These are phyloP conservation scores for Alaudala cheleensis DNA, from an alignment of 2,113 vertebrate genomes.

Conservation along the genomic window DNA sequence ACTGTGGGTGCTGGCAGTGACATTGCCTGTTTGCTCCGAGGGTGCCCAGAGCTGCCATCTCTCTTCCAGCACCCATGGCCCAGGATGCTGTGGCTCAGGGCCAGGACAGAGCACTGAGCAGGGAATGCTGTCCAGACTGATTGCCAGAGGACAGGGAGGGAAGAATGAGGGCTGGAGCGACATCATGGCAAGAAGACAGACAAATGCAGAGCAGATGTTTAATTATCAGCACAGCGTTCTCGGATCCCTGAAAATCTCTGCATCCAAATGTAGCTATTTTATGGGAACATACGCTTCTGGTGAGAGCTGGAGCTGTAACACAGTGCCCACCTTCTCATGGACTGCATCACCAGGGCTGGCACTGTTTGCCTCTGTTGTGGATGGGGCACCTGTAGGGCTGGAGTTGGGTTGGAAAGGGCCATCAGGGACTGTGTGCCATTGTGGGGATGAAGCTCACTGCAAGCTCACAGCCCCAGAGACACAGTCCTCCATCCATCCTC, in stretches of 20 bases:
- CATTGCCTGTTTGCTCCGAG: not conserved
- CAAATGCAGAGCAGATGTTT: constrained; percentile 66
- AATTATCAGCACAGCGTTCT: constrained; percentile 37
- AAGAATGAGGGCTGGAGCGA: not conserved
- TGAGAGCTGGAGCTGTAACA: not conserved
- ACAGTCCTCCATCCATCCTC: not conserved
- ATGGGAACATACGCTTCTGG: not conserved
- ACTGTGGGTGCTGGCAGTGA: not conserved
- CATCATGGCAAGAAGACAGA: not conserved
- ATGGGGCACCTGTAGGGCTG: not conserved
- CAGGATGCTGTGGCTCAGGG: not conserved
- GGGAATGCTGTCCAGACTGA: not conserved
- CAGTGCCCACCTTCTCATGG: not conserved
- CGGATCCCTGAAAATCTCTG: constrained; percentile 16
- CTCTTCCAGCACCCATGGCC: not conserved
- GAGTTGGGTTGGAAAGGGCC: not conserved
- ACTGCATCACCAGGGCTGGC: fast-evolving
- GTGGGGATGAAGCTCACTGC: not conserved
- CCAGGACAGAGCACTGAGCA: not conserved
- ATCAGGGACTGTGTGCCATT: not conserved
- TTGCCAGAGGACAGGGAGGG: not conserved
- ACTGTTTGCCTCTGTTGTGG: not conserved
- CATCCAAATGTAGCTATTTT: constrained; percentile 43
- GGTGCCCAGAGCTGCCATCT: not conserved
- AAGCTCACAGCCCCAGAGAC: not conserved